Percentiles rank a stretch among this genome's conserved stretches.
These are phyloP conservation scores for Drosophila pachea DNA, from an alignment of 1,140 invertebrate species.

Conservation along the genomic window DNA sequence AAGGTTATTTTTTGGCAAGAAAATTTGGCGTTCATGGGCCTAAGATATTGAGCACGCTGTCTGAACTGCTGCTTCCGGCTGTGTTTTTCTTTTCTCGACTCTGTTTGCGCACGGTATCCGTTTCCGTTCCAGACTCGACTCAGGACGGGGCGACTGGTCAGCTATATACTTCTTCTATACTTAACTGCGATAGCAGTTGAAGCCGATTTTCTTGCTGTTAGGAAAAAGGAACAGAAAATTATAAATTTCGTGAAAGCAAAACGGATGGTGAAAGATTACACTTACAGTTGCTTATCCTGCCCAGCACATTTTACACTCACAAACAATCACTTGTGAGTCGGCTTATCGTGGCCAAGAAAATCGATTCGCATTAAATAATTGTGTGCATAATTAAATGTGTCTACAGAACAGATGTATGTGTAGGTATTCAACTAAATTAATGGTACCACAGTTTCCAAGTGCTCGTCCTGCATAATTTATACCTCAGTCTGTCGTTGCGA, in stretches of 20 bases:
- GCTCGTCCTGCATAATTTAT: constrained; percentile 2
- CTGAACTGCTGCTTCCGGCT: constrained; percentile 45
- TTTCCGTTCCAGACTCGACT: constrained; percentile 34
- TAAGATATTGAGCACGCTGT: constrained; percentile 30
- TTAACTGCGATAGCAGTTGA: neutral
- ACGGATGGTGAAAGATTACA: no score
- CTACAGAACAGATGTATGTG: neutral
- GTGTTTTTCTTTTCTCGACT: constrained; percentile 14
- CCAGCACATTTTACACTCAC: no score
- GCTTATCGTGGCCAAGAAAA: constrained; percentile 12
- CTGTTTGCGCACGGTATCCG: constrained; percentile 47
- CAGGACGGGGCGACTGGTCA: constrained; percentile 17
- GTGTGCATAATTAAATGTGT: constrained; percentile 28
- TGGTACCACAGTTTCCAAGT: neutral
- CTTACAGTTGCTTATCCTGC: no score
- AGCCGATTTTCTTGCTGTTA: neutral
- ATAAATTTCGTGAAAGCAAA: no score
- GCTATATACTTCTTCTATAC: neutral
- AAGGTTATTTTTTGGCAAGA: constrained; percentile 17
- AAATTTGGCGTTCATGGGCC: constrained; percentile 17
- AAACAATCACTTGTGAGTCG: neutral
- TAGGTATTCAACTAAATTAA: constrained; percentile 9
- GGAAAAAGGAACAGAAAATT: no score
- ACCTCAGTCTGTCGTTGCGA: neutral
- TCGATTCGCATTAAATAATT: constrained; percentile 29